These are phyloP conservation scores for Drosophila melanogaster DNA, from an alignment of 1,140 invertebrate species.

Conservation along the genomic window DNA sequence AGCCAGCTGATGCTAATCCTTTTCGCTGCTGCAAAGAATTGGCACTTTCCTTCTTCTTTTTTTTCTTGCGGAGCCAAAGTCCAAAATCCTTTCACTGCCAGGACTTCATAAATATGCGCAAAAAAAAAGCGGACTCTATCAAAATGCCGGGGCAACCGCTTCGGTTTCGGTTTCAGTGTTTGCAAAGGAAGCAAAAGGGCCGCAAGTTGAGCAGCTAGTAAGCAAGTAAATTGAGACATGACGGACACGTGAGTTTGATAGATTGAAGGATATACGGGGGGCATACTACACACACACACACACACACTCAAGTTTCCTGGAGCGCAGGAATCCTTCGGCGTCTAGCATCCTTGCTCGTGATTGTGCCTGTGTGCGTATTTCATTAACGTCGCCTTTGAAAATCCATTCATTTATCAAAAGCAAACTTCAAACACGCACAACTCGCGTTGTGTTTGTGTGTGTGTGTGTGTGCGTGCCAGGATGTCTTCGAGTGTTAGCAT, in stretches of 20 bases:
- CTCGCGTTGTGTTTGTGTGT: conserved; percentile 12
- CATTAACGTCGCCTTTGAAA: conserved; percentile 82
- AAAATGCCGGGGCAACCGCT: conserved; percentile 27
- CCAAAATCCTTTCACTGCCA: conserved; percentile 1
- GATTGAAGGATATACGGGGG: conserved; percentile 63
- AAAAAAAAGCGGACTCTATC: conserved; percentile 37
- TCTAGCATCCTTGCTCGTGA: conserved; percentile 21
- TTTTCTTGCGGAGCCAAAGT: not conserved
- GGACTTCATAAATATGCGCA: conserved; percentile 55
- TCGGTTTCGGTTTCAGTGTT: conserved; percentile 9
- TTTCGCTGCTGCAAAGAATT: not conserved
- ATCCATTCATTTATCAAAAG: conserved; percentile 82
- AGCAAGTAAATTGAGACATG: conserved; percentile 81
- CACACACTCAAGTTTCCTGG: conserved; percentile 12
- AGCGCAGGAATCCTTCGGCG: conserved; percentile 18
- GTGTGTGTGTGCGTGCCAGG: conserved; percentile 9
- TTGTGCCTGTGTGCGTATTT: conserved; percentile 57
- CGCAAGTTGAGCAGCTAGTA: conserved; percentile 68
- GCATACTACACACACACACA: conserved; percentile 2
- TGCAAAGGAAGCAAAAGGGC: conserved; percentile 22
- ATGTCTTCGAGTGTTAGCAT: not conserved
- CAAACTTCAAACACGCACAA: conserved; percentile 77
- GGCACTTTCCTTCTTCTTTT: not conserved
- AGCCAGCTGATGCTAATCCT: not conserved
- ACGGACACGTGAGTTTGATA: conserved; percentile 80